phyloP scores from a whole-genome alignment of 2,797 vertebrate genomes.

The Oreonectes daqikongensis region DNA sequence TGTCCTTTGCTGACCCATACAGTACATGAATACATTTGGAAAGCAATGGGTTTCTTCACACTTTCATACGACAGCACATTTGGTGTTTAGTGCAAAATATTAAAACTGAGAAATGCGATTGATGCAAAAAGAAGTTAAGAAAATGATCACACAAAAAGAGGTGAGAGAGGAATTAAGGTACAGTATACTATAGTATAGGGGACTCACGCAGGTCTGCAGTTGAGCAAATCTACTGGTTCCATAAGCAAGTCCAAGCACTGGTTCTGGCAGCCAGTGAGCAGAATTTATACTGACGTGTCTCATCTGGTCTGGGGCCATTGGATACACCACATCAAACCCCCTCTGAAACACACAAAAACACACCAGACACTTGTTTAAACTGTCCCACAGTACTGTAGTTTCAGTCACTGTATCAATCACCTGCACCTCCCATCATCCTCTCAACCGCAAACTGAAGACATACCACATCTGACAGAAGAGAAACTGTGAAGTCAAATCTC shows the following conservation, averaged over 20 bases:
- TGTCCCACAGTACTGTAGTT: background rate
- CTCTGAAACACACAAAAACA: slow-evolving; percentile 42
- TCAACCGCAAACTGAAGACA: background rate
- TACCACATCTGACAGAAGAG: slow-evolving; percentile 29
- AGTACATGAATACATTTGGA: background rate
- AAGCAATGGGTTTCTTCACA: background rate
- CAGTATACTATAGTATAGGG: background rate
- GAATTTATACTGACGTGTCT: slow-evolving; percentile 99
- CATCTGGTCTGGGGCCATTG: slow-evolving; percentile 94
- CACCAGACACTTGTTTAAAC: slow-evolving; percentile 31
- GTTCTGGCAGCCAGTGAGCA: slow-evolving; percentile 95
- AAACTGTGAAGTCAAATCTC: slow-evolving; percentile 36
- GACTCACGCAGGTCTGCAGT: slow-evolving; percentile 97
- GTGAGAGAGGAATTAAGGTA: background rate
- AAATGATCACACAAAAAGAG: no score
- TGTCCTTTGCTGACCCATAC: slow-evolving; percentile 1
- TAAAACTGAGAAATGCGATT: background rate
- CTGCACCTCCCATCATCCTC: slow-evolving; percentile 11
- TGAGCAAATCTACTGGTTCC: slow-evolving; percentile 97
- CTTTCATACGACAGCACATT: background rate
- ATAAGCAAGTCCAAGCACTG: slow-evolving; percentile 93
- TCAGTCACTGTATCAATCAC: slow-evolving; percentile 14
- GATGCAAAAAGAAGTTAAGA: no score
- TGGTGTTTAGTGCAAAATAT: background rate
- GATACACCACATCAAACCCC: slow-evolving; percentile 58